Evolutionary conservation across 1,140 invertebrate genomes (phyloP).

Genomic region (Achatina immaculata): DNA sequence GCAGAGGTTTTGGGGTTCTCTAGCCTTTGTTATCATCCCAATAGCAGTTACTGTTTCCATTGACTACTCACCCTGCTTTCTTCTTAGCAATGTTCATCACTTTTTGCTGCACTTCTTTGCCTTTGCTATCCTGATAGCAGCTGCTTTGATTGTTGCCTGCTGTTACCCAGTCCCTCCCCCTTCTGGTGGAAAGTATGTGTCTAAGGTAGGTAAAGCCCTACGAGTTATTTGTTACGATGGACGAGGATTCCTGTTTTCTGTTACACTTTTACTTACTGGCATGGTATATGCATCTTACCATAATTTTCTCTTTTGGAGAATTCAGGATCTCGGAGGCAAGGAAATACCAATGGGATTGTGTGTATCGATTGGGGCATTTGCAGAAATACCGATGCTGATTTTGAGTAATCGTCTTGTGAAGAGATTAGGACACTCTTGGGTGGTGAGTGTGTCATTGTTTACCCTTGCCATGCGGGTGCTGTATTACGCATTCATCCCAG

Average conservation of each 20-base stretch:
- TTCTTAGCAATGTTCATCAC: constrained; percentile 58
- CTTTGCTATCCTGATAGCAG: constrained; percentile 58
- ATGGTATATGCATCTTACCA: constrained; percentile 57
- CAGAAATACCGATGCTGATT: constrained; percentile 64
- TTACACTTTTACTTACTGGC: constrained; percentile 63
- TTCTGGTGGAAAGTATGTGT: constrained; percentile 54
- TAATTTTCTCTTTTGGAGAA: constrained; percentile 67
- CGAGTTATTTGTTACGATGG: constrained; percentile 57
- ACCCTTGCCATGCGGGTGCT: constrained; percentile 53
- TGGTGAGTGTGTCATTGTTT: constrained; percentile 53
- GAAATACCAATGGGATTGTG: constrained; percentile 63
- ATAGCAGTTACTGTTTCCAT: constrained; percentile 56
- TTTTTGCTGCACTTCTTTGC: constrained; percentile 66
- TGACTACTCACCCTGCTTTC: constrained; percentile 61
- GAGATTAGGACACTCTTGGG: constrained; percentile 56
- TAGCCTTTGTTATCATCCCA: constrained; percentile 61
- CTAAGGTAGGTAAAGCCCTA: constrained; percentile 56
- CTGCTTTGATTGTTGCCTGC: constrained; percentile 58
- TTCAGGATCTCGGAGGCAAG: constrained; percentile 60
- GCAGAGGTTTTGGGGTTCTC: constrained; percentile 62
- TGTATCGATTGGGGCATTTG: constrained; percentile 56
- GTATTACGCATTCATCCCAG: constrained; percentile 61
- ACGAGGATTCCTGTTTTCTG: constrained; percentile 54
- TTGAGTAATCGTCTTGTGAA: constrained; percentile 57
- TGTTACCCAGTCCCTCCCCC: constrained; percentile 62